Conservation (phyloP, 2,888 invertebrate genomes). For the Parelbella ahira region DNA sequence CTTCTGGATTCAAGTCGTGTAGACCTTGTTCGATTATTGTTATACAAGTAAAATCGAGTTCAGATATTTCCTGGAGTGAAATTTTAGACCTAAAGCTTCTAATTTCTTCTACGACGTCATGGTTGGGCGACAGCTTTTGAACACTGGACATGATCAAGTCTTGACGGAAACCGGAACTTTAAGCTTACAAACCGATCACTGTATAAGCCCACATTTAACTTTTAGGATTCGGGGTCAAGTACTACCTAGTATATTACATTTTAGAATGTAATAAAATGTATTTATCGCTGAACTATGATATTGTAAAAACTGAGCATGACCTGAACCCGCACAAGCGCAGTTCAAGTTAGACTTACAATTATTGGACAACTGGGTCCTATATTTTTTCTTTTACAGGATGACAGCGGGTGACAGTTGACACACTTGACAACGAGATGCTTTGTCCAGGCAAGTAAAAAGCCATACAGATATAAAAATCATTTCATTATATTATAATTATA, state of each 20-base stretch:
- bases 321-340: slow-evolving; percentile 3
- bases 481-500: no score
- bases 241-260: slow-evolving; percentile 9
- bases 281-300: no score
- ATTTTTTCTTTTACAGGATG: no score
- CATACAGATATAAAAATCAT: no score
- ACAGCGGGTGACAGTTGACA: no score
- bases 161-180: slow-evolving; percentile 7
- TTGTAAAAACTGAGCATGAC: slow-evolving; percentile 5
- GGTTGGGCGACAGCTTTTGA: not conserved
- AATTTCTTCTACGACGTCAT: slow-evolving; percentile 32
- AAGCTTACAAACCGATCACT: not conserved
- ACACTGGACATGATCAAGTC: slow-evolving; percentile 8
- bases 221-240: not conserved
- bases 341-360: not conserved
- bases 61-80: slow-evolving; percentile 51
- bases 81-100: slow-evolving; percentile 34
- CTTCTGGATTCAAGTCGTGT: slow-evolving; percentile 38
- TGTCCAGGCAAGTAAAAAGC: no score
- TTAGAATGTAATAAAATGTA: no score
- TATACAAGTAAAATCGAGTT: slow-evolving; percentile 54
- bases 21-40: slow-evolving; percentile 48
- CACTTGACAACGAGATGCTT: no score
- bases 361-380: no score
- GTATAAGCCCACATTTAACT: not conserved